Evolutionary conservation across 2,113 vertebrate species (phyloP).

Genomic region (Brachyhypopomus gauderio): DNA sequence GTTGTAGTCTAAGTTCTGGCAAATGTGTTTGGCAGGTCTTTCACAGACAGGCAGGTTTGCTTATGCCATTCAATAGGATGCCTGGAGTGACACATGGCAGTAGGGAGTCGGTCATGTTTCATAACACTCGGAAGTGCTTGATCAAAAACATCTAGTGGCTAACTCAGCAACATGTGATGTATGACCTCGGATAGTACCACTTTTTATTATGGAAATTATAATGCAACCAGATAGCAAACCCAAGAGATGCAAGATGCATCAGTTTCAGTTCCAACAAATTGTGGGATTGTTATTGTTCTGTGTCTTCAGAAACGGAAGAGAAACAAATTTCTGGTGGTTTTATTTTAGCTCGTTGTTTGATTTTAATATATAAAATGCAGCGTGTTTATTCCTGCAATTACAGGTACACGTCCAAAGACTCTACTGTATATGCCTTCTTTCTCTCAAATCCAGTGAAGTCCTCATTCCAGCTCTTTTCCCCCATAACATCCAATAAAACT

Average conservation of each 20-base stretch:
- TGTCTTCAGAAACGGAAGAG: not conserved
- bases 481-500: constrained; percentile 62
- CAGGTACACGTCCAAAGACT: constrained; percentile 80
- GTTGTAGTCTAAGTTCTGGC: not conserved
- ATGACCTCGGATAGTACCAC: constrained; percentile 76
- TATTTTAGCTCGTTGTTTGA: constrained; percentile 72
- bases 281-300: too few relatives aligned
- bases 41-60: not conserved
- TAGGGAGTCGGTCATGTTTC: too few relatives aligned
- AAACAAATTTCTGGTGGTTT: not conserved
- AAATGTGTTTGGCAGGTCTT: too few relatives aligned
- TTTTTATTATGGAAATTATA: constrained; percentile 73
- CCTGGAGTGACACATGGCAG: too few relatives aligned
- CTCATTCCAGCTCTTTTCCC: constrained; percentile 66
- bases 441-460: constrained; percentile 69
- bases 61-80: too few relatives aligned
- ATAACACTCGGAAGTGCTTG: too few relatives aligned
- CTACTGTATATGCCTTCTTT: constrained; percentile 76
- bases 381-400: constrained; percentile 45
- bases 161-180: not conserved
- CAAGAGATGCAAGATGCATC: constrained; percentile 74
- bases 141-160: too few relatives aligned
- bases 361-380: constrained; percentile 75
- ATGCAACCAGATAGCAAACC: too few relatives aligned
- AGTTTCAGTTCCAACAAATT: not conserved